phyloP scores from a whole-genome alignment of 2,888 invertebrate genomes.

The Nysson spinosus region DNA sequence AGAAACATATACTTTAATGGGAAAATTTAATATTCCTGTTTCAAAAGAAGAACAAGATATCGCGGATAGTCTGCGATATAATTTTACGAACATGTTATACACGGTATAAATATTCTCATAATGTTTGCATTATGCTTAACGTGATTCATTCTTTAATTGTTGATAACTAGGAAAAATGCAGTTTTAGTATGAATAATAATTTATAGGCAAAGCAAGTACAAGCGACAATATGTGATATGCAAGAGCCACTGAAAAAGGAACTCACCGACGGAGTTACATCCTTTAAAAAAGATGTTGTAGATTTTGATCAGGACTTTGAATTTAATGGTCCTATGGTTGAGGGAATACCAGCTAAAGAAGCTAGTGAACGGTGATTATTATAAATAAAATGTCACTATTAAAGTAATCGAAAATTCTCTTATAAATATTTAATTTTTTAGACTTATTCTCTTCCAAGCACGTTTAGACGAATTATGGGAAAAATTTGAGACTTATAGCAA shows the following conservation, averaged over 20 bases:
- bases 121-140: background rate
- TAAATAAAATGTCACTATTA: background rate
- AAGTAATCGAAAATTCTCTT: background rate
- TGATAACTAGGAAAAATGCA: background rate
- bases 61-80: constrained; percentile 87
- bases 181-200: background rate
- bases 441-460: constrained; percentile 86
- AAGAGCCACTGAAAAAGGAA: constrained; percentile 86
- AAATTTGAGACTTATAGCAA: constrained; percentile 89
- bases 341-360: constrained; percentile 90
- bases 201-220: constrained; percentile 83
- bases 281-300: constrained; percentile 83
- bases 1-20: constrained; percentile 87
- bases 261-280: constrained; percentile 84
- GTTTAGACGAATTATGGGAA: constrained; percentile 90
- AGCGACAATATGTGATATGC: constrained; percentile 84
- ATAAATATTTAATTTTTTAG: constrained; percentile 71
- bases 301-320: constrained; percentile 86
- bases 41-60: constrained; percentile 88
- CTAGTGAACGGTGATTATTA: constrained; percentile 84
- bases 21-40: constrained; percentile 83
- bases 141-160: background rate
- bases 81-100: constrained; percentile 86
- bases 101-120: constrained; percentile 83
- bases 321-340: constrained; percentile 91